Base-by-base conservation (phyloP, 2,797 vertebrate genomes). In the Vultur gryphus region DNA sequence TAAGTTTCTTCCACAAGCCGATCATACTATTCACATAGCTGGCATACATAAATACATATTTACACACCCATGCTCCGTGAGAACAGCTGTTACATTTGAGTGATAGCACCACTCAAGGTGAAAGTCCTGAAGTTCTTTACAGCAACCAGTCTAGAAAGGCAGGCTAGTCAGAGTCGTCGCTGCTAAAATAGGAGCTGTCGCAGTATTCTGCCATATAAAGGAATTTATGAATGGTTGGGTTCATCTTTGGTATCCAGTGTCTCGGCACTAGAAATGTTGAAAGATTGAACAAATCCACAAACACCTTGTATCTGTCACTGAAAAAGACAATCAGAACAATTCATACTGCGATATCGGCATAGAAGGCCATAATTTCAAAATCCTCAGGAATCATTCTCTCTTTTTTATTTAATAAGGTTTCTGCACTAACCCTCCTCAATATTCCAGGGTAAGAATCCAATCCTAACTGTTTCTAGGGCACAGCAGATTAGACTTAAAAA, bases 221-320 rank as follows among this genome's bases (percentile, higher is more conserved):
- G 94, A 99, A 99, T 70, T 98, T 99, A 51, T 99, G 99, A 58
- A 99, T 86, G 41, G 78, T 98, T 72, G 99, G 99, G 80, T 99
- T 99, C 97, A 99, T 98, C 97, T 99, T 99, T 59, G 99, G 99
- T 84, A 99, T 97, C 99, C 99, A 99, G 90, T 98, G 95, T 75
- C 99, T 98, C 65, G 99, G 99, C 75, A 99, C 98, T 97, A 99
- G 97, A 96, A 98, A 99, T 0, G 98, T 99, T 33, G 99, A 99
- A 96, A 99, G 98, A 97, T 99, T 99, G 98, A 99, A 99, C 93
- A 99, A 98, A 96, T 99, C 99, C 97, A 99, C 99, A 84, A 99
- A 99, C 39, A 99, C 99, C 95, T 99, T 99, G 98, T 99, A 99
- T 87, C 99, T 99, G 96, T 99, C 99, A 92, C 99, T 99, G 97